Conservation (phyloP, 2,113 vertebrate species). For the Chlamydotis undulata region DNA sequence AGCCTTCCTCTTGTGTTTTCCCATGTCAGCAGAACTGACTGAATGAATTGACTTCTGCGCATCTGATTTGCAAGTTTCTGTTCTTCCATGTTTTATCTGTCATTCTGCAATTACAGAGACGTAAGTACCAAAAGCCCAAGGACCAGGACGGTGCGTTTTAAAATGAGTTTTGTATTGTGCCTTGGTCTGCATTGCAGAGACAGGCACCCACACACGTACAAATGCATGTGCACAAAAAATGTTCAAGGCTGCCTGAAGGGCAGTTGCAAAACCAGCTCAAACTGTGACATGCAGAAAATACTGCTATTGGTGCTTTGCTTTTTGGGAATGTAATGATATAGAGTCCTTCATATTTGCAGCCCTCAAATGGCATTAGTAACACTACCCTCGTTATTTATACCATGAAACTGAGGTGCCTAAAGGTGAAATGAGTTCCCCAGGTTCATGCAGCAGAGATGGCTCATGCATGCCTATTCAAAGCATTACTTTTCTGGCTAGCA, state of each 20-base stretch:
- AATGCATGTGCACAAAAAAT: neutral
- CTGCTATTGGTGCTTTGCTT: neutral
- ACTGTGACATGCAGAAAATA: neutral
- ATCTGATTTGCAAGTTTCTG: slow-evolving; percentile 38
- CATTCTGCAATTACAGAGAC: neutral
- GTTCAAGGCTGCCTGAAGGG: slow-evolving; percentile 26
- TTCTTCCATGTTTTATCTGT: neutral
- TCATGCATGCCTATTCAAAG: neutral
- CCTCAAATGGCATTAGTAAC: neutral
- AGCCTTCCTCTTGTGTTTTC: neutral
- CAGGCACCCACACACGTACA: neutral
- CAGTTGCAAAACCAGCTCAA: neutral
- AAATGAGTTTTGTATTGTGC: neutral
- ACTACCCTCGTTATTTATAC: neutral
- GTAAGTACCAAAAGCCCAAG: neutral
- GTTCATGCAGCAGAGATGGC: accelerated
- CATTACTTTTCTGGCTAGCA: neutral
- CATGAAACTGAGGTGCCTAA: neutral
- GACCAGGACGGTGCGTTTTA: neutral
- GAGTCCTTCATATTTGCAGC: neutral
- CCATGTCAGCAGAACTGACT: slow-evolving; percentile 42
- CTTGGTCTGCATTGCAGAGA: neutral
- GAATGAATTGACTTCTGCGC: neutral
- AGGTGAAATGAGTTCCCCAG: neutral
- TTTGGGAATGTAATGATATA: neutral